phyloP scores from a whole-genome alignment of 92 coral and sea anemone genomes.

The Umimayanthus kanabou region DNA sequence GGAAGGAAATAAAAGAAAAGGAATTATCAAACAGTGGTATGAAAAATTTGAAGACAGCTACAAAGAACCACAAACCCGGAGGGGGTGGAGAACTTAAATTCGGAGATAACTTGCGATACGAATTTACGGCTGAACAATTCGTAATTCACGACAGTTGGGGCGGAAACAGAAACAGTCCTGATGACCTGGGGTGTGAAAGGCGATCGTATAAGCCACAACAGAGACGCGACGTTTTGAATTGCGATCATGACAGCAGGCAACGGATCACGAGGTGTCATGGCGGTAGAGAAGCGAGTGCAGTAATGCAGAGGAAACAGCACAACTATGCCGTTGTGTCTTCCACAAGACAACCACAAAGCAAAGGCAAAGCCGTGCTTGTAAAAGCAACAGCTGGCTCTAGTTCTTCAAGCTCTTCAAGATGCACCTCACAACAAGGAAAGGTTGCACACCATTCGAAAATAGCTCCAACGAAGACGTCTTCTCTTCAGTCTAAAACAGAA shows the following conservation, averaged over 20 bases:
- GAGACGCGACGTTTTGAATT: conserved; percentile 13
- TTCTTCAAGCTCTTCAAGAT: neutral
- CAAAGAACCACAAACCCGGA: neutral
- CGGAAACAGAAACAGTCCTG: conserved; percentile 14
- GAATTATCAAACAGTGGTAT: neutral
- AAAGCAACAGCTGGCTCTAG: neutral
- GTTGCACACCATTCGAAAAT: neutral
- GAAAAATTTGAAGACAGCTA: neutral
- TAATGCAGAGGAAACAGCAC: neutral
- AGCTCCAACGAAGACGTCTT: neutral
- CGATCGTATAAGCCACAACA: conserved; percentile 4
- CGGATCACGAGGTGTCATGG: neutral
- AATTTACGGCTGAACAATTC: conserved; percentile 23
- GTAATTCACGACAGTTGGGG: neutral
- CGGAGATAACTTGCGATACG: conserved; percentile 14
- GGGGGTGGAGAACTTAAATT: neutral
- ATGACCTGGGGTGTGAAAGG: conserved; percentile 24
- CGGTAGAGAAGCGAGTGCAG: neutral
- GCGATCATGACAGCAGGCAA: conserved; percentile 18
- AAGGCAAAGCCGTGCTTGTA: neutral
- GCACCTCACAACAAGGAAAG: neutral
- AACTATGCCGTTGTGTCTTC: neutral
- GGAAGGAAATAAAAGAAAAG: neutral
- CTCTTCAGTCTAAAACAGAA: neutral
- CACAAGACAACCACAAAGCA: neutral